phyloP scores from a whole-genome alignment of 2,113 vertebrate species.

The Dinomys branickii region DNA sequence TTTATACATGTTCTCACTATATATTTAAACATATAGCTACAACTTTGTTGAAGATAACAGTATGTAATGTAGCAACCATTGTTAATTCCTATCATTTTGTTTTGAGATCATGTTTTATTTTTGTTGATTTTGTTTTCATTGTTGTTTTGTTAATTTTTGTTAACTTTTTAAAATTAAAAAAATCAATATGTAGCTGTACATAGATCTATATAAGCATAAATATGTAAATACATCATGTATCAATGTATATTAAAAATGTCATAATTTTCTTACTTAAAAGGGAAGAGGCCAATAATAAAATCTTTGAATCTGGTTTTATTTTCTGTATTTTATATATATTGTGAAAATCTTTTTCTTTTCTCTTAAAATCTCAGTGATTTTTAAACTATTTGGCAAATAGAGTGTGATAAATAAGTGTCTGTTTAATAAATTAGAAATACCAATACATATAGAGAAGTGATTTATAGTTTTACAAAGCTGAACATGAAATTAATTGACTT shows the following conservation, averaged over 20 bases:
- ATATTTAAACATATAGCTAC: background rate
- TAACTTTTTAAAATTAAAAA: no score
- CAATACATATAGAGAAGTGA: background rate
- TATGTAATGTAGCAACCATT: no score
- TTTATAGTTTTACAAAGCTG: background rate
- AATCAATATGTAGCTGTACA: background rate
- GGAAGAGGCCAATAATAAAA: background rate
- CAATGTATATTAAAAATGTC: background rate
- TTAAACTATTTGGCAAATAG: background rate
- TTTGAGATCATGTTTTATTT: no score
- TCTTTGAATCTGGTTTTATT: background rate
- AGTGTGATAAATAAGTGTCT: background rate
- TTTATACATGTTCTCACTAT: no score
- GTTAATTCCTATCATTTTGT: no score
- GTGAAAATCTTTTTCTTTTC: background rate
- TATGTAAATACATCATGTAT: background rate
- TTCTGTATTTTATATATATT: background rate
- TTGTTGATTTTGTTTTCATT: no score
- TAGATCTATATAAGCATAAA: background rate
- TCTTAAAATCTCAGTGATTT: background rate
- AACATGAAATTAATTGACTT: background rate
- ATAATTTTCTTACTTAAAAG: background rate
- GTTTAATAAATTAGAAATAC: background rate
- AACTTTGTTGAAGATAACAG: no score
- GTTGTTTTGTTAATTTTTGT: no score